phyloP scores from a whole-genome alignment of 2,888 invertebrate genomes.

The Drosophila crucigera region DNA sequence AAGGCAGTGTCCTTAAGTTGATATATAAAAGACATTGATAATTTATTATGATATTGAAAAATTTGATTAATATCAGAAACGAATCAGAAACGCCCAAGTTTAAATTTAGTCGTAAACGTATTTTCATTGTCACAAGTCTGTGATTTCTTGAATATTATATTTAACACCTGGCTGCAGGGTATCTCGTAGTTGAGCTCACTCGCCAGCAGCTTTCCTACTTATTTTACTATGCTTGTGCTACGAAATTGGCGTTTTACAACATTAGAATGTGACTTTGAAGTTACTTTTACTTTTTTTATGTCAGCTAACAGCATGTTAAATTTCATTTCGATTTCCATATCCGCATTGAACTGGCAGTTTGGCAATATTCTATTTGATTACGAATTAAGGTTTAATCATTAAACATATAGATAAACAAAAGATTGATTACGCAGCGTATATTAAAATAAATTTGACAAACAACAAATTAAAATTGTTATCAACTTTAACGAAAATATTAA shows the following conservation, averaged over 20 bases:
- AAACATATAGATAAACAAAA: background rate
- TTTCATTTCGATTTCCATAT: background rate
- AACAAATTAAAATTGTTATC: background rate
- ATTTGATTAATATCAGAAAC: background rate
- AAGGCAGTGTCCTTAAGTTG: background rate
- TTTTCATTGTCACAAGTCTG: background rate
- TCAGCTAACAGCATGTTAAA: background rate
- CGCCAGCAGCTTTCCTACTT: background rate
- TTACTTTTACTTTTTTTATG: background rate
- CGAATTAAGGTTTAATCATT: background rate
- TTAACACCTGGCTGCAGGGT: background rate
- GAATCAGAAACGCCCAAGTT: background rate
- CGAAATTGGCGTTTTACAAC: background rate
- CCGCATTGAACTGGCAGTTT: background rate
- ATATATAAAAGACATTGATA: background rate
- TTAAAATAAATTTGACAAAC: background rate
- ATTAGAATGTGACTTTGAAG: background rate
- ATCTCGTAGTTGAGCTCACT: background rate
- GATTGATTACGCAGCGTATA: background rate
- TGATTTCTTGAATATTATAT: background rate
- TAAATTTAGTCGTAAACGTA: background rate
- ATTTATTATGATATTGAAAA: background rate
- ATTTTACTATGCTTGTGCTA: background rate
- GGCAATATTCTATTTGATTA: background rate
- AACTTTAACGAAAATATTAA: background rate